Evolutionary conservation across 2,797 vertebrate genomes (phyloP).

Genomic region (Sebastes oblongus): DNA sequence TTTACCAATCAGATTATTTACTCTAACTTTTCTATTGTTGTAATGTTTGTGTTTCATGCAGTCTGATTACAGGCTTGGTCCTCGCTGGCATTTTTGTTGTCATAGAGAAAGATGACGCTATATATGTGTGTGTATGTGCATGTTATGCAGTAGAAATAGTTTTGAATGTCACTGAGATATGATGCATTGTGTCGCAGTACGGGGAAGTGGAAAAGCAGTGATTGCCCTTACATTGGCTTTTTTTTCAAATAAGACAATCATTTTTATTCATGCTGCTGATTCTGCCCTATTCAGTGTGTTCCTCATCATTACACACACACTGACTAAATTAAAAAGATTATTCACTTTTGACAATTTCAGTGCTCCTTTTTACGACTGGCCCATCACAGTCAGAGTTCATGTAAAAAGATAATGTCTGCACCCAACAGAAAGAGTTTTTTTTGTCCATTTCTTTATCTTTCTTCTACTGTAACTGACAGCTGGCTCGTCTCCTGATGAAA

Average conservation of each 20-base stretch:
- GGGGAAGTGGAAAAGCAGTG: slow-evolving; percentile 17
- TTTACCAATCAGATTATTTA: neutral
- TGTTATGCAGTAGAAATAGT: slow-evolving; percentile 5
- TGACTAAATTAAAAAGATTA: slow-evolving; percentile 77
- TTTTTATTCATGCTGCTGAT: slow-evolving; percentile 66
- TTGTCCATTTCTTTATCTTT: slow-evolving; percentile 5
- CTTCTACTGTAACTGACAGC: slow-evolving; percentile 3
- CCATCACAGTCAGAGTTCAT: slow-evolving; percentile 50
- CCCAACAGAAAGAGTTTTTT: slow-evolving; percentile 1
- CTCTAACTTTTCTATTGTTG: neutral
- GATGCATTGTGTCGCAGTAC: slow-evolving; percentile 14
- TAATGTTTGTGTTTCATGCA: neutral
- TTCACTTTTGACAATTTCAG: slow-evolving; percentile 73
- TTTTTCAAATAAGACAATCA: slow-evolving; percentile 68
- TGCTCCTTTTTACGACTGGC: slow-evolving; percentile 33
- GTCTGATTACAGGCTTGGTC: neutral
- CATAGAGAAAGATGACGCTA: neutral
- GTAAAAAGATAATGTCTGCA: slow-evolving; percentile 33
- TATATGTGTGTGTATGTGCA: neutral
- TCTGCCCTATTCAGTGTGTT: slow-evolving; percentile 64
- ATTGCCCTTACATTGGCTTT: slow-evolving; percentile 51
- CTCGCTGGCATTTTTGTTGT: slow-evolving; percentile 1
- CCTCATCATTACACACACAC: slow-evolving; percentile 67
- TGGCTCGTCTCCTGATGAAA: neutral
- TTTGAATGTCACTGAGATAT: slow-evolving; percentile 40